Evolutionary conservation across 2,113 vertebrate genomes (phyloP).

Genomic region (Xenopus tropicalis): DNA sequence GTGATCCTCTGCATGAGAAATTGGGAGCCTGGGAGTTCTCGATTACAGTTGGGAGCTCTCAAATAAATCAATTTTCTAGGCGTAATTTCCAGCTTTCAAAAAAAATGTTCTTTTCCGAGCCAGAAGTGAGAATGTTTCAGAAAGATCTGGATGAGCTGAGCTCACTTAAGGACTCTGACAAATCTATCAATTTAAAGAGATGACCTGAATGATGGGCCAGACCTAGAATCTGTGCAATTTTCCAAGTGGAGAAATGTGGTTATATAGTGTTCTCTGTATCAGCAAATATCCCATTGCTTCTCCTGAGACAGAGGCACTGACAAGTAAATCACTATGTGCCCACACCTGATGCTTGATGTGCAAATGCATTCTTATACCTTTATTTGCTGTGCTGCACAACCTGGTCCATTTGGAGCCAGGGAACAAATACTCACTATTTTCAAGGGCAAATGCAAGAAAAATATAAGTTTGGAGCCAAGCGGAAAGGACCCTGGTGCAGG

Average conservation of each 20-base stretch:
- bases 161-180: constrained; percentile 16
- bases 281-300: too few species aligned
- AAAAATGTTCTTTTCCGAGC: constrained; percentile 14
- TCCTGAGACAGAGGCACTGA: too few species aligned
- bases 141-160: constrained; percentile 21
- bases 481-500: too few species aligned
- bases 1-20: constrained; percentile 39
- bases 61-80: constrained; percentile 44
- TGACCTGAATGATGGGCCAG: background rate
- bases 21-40: constrained; percentile 38
- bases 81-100: constrained; percentile 33
- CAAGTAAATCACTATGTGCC: too few species aligned
- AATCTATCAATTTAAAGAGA: background rate
- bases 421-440: too few species aligned
- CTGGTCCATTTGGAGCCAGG: too few species aligned
- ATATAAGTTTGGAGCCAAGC: too few species aligned
- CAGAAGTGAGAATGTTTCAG: constrained; percentile 28
- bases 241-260: background rate
- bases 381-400: too few species aligned
- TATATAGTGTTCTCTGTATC: background rate
- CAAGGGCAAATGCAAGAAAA: too few species aligned
- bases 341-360: too few species aligned
- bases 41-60: constrained; percentile 41
- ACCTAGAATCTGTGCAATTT: background rate
- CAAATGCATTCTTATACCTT: too few species aligned